Conservation (phyloP, 1,140 invertebrate species). For the Pseudomyrmex sp. region DNA sequence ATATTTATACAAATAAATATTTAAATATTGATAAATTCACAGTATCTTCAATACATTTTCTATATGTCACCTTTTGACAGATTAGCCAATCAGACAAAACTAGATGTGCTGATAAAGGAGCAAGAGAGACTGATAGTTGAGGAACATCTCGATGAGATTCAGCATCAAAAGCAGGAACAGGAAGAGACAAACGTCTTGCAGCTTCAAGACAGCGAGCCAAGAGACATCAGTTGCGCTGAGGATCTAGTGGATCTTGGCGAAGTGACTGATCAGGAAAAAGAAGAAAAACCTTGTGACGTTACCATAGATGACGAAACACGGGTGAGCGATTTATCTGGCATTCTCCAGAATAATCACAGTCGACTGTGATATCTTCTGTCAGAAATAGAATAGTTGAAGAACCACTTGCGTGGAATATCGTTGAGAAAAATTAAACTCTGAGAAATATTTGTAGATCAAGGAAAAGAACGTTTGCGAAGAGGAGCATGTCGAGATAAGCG, state of each 20-base stretch:
- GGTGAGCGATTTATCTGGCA: constrained; percentile 60
- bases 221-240: constrained; percentile 64
- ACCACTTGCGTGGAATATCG: background rate
- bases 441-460: constrained; percentile 72
- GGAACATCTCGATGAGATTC: constrained; percentile 73
- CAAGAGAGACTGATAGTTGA: constrained; percentile 74
- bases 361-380: background rate
- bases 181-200: constrained; percentile 72
- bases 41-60: background rate
- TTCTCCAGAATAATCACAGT: no score
- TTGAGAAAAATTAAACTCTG: background rate
- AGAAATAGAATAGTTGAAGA: constrained; percentile 2
- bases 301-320: constrained; percentile 78
- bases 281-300: constrained; percentile 77
- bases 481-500: constrained; percentile 60
- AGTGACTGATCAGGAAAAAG: constrained; percentile 76
- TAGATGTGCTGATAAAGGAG: constrained; percentile 70
- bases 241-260: constrained; percentile 60
- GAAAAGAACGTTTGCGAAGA: constrained; percentile 71
- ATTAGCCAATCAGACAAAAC: constrained; percentile 66
- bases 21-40: no score
- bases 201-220: constrained; percentile 44
- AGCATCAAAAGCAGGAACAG: constrained; percentile 75
- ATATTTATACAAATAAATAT: no score
- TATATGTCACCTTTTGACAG: background rate